phyloP scores from a whole-genome alignment of 1,140 invertebrate species.

The Polyergus mexicanus region DNA sequence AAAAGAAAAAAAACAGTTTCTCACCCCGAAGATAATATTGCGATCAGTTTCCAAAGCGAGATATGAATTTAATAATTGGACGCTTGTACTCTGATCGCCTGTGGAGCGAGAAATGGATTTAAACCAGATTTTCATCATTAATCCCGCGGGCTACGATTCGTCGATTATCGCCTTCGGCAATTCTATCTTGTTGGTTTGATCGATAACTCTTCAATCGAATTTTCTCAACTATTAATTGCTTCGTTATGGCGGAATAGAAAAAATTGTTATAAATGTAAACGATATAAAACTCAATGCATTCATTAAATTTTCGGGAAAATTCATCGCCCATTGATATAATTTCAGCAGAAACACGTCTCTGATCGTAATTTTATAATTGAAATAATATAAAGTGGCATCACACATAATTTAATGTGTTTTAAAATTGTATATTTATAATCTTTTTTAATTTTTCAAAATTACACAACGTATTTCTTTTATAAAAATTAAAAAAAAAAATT shows the following conservation, averaged over 20 bases:
- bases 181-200: constrained; percentile 55
- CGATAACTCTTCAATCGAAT: constrained; percentile 55
- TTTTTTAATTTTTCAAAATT: too few species aligned
- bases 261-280: background rate
- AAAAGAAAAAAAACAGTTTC: background rate
- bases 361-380: background rate
- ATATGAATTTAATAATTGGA: constrained; percentile 10
- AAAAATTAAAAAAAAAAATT: too few species aligned
- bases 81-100: background rate
- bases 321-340: background rate
- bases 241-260: background rate
- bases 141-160: constrained; percentile 23
- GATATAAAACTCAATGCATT: background rate
- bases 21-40: background rate
- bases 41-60: background rate
- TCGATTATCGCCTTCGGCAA: constrained; percentile 31
- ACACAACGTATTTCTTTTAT: too few species aligned
- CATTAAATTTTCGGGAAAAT: background rate
- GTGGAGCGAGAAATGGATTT: constrained; percentile 28
- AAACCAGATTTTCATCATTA: constrained; percentile 48
- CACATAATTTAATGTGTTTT: too few species aligned
- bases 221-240: constrained; percentile 50
- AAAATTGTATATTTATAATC: too few species aligned
- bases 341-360: background rate
- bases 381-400: background rate